These are phyloP conservation scores for Drosophila malerkotliana DNA, from an alignment of 1,140 invertebrate species.

Conservation along the genomic window DNA sequence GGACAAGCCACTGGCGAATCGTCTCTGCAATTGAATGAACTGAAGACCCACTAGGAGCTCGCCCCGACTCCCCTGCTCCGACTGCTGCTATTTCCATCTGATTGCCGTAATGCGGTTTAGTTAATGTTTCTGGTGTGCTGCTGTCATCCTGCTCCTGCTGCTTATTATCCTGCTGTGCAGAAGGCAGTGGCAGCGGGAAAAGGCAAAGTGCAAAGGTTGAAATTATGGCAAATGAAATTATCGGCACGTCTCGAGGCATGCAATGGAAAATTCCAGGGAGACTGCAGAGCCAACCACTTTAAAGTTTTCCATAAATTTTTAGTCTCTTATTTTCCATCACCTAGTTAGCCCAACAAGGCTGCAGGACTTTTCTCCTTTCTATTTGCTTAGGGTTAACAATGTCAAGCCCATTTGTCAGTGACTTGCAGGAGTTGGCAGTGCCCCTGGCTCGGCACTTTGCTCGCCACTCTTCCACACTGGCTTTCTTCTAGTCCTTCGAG, in stretches of 20 bases:
- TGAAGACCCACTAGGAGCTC: constrained; percentile 28
- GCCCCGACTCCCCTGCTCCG: neutral
- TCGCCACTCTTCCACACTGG: constrained; percentile 21
- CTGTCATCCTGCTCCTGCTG: constrained; percentile 9
- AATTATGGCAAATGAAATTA: constrained; percentile 48
- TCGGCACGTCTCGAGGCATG: constrained; percentile 34
- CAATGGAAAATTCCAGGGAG: constrained; percentile 20
- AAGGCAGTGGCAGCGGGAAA: neutral
- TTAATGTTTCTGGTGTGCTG: constrained; percentile 19
- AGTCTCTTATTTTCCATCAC: constrained; percentile 1
- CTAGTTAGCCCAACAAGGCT: neutral
- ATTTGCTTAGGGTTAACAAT: constrained; percentile 30
- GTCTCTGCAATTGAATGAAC: constrained; percentile 51
- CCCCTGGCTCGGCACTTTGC: constrained; percentile 14
- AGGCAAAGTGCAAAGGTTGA: constrained; percentile 47
- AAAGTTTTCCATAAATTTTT: neutral
- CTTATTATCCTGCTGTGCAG: constrained; percentile 20
- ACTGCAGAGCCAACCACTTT: neutral
- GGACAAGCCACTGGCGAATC: constrained; percentile 29
- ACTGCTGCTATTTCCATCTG: neutral
- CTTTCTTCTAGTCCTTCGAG: constrained; percentile 7
- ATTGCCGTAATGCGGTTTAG: constrained; percentile 33
- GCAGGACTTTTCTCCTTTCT: neutral
- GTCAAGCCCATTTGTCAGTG: constrained; percentile 48
- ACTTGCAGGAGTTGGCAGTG: constrained; percentile 34